phyloP scores from a whole-genome alignment of 2,113 vertebrate genomes.

The Phoenicopterus ruber region DNA sequence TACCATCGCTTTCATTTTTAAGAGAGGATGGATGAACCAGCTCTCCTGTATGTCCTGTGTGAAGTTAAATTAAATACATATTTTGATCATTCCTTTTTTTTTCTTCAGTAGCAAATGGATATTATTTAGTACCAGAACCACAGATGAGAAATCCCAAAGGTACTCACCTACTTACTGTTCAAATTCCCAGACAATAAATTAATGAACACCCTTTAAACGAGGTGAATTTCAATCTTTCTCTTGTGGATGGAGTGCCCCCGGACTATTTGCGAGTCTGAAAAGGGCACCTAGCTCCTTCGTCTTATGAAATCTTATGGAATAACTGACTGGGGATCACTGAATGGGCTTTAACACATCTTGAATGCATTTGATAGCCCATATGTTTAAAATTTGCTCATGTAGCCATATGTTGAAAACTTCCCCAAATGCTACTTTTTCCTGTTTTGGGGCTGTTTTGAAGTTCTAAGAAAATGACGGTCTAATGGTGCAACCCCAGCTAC shows the following conservation, averaged over 20 bases:
- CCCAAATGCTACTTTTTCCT: conserved; percentile 4
- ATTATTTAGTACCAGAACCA: not conserved
- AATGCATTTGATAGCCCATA: not conserved
- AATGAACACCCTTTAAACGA: not conserved
- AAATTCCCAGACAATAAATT: not conserved
- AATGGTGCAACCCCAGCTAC: not conserved
- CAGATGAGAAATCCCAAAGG: not conserved
- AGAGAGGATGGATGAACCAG: conserved; percentile 25
- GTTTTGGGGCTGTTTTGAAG: not conserved
- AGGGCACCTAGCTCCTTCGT: not conserved
- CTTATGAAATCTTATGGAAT: not conserved
- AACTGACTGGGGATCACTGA: not conserved
- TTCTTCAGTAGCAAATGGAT: not conserved
- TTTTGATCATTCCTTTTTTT: not conserved
- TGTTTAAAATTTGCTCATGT: conserved; percentile 11
- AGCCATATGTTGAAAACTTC: conserved; percentile 17
- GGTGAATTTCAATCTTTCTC: not conserved
- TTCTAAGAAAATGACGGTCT: not conserved
- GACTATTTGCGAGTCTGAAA: not conserved
- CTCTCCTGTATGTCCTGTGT: not conserved
- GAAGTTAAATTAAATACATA: conserved; percentile 19
- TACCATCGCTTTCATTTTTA: conserved; percentile 14
- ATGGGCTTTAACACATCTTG: not conserved
- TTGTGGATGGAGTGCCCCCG: not conserved
- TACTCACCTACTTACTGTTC: not conserved